Percentiles rank a stretch among this genome's conserved stretches.
These are phyloP conservation scores for Burhinus bistriatus DNA, from an alignment of 2,113 vertebrate species.

Conservation along the genomic window DNA sequence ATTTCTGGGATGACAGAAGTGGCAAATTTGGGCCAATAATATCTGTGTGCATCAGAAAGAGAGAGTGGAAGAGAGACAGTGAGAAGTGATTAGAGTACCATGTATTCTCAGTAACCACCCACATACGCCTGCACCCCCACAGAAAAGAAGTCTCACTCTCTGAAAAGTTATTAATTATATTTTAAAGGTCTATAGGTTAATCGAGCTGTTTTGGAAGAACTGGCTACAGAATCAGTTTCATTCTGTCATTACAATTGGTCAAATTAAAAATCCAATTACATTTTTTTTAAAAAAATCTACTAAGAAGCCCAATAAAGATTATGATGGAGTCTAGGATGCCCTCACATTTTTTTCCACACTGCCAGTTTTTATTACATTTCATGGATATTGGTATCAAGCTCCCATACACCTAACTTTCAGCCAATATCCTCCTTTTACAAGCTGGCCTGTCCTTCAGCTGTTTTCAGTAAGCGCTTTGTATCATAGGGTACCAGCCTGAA, in stretches of 20 bases:
- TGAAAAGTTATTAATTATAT: conserved; percentile 7
- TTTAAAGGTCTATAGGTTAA: conserved; percentile 4
- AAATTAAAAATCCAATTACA: neutral
- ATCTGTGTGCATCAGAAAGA: neutral
- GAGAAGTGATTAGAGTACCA: neutral
- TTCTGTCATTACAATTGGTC: neutral
- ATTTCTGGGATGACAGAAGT: conserved; percentile 31
- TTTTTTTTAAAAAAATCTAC: neutral
- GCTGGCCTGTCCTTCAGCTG: neutral
- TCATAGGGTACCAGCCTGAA: neutral
- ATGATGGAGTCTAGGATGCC: neutral
- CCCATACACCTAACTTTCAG: neutral
- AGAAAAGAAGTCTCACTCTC: neutral
- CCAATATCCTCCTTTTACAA: neutral
- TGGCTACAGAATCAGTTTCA: neutral
- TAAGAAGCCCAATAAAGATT: neutral
- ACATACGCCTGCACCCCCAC: neutral
- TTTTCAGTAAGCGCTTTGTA: neutral
- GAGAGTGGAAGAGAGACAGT: conserved; percentile 9
- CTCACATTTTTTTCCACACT: neutral
- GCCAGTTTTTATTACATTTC: neutral
- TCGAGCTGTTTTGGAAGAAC: neutral
- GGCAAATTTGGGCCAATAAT: conserved; percentile 7
- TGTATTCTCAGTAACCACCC: conserved; percentile 42
- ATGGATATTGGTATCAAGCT: neutral